These are phyloP conservation scores for Yasuhikotakia modesta DNA, from an alignment of 2,797 vertebrate species.

Conservation along the genomic window DNA sequence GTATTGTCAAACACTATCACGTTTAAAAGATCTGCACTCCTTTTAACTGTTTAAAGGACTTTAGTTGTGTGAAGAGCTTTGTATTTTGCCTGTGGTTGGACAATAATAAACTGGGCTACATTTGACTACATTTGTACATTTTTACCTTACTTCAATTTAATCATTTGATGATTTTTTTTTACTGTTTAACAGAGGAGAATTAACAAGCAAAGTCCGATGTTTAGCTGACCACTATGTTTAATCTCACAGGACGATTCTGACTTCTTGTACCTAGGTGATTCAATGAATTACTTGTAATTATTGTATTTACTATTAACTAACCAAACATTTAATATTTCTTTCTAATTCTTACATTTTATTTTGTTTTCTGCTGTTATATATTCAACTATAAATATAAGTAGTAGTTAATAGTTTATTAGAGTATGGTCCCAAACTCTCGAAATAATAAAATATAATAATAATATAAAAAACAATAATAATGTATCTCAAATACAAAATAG, in stretches of 20 bases:
- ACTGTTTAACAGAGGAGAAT: background rate
- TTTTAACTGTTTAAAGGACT: conserved; percentile 74
- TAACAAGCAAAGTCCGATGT: background rate
- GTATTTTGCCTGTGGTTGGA: conserved; percentile 70
- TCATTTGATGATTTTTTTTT: background rate
- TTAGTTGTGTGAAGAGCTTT: conserved; percentile 72
- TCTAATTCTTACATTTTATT: too few species aligned
- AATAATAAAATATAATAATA: background rate
- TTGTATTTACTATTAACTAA: too few species aligned
- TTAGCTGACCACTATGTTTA: background rate
- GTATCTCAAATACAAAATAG: background rate
- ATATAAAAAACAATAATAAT: too few species aligned
- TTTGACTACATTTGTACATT: conserved; percentile 57
- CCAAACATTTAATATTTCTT: too few species aligned
- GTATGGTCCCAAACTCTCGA: background rate
- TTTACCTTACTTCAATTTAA: background rate
- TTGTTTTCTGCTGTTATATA: too few species aligned
- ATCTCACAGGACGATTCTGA: too few species aligned
- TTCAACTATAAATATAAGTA: too few species aligned
- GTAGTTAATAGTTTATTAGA: background rate
- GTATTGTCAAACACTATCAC: conserved; percentile 74
- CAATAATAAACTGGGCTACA: conserved; percentile 29
- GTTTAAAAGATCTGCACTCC: conserved; percentile 65
- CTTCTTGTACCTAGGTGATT: too few species aligned
- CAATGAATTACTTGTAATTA: too few species aligned